phyloP scores from a whole-genome alignment of 1,140 invertebrate species.

The Microplitis demolitor region DNA sequence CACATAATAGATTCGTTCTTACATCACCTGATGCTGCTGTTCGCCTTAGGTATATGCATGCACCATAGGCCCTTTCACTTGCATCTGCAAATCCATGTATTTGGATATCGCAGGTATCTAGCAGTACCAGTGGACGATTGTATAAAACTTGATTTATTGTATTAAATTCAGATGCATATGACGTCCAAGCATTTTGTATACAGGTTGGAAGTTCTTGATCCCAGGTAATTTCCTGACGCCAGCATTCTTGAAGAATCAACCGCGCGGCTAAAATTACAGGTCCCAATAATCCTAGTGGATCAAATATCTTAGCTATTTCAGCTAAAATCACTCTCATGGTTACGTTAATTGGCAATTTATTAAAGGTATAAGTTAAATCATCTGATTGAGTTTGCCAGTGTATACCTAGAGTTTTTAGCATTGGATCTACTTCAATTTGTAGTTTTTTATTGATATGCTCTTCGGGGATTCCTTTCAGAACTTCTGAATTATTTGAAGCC shows the following conservation, averaged over 20 bases:
- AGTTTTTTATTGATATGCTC: constrained; percentile 21
- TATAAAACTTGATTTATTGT: constrained; percentile 30
- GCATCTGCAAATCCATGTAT: constrained; percentile 32
- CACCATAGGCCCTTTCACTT: not conserved
- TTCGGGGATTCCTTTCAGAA: constrained; percentile 33
- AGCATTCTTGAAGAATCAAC: constrained; percentile 31
- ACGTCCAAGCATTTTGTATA: not conserved
- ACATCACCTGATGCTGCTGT: constrained; percentile 8
- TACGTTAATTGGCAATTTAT: not conserved
- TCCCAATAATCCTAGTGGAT: constrained; percentile 38
- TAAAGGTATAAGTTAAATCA: not conserved
- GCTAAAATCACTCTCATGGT: constrained; percentile 37
- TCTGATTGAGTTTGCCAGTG: not conserved
- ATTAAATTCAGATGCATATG: constrained; percentile 19
- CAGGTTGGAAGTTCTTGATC: constrained; percentile 32
- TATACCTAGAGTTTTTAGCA: constrained; percentile 40
- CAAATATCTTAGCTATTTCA: constrained; percentile 27
- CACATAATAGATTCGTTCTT: not conserved
- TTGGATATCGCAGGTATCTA: constrained; percentile 31
- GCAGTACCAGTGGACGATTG: constrained; percentile 13
- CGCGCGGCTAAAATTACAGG: constrained; percentile 42
- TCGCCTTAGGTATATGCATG: constrained; percentile 21
- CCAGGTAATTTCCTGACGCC: constrained; percentile 34
- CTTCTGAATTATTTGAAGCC: constrained; percentile 37
- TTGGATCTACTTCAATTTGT: constrained; percentile 17